Evolutionary conservation across 2,888 invertebrate species (phyloP).

Genomic region (Papilio demoleus): DNA sequence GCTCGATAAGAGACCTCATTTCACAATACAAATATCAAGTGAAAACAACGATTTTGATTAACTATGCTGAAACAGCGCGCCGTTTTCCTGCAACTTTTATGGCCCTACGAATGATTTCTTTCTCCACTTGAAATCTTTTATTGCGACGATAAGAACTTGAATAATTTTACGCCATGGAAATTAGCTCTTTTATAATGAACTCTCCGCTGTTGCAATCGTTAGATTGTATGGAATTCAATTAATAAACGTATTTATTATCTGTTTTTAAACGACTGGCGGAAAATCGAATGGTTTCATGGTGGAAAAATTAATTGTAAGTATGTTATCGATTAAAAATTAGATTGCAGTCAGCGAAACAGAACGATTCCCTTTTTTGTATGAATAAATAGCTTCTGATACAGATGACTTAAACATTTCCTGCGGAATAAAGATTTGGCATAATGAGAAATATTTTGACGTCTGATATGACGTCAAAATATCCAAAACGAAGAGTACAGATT

Average conservation of each 20-base stretch:
- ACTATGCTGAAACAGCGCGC: conserved; percentile 36
- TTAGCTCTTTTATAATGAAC: conserved; percentile 59
- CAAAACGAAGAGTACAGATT: no score
- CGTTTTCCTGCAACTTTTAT: conserved; percentile 50
- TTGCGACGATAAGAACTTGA: conserved; percentile 65
- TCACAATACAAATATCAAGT: conserved; percentile 46
- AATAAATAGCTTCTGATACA: not conserved
- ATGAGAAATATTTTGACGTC: no score
- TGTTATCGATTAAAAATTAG: not conserved
- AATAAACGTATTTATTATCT: conserved; percentile 26
- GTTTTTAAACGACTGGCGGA: conserved; percentile 6
- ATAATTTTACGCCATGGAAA: conserved; percentile 76
- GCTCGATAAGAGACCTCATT: conserved; percentile 56
- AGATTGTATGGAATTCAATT: conserved; percentile 31
- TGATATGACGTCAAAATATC: no score
- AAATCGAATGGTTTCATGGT: conserved; percentile 4
- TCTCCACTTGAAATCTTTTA: conserved; percentile 63
- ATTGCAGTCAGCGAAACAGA: not conserved
- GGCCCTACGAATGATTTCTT: conserved; percentile 52
- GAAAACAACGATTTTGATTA: conserved; percentile 43
- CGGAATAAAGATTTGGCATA: no score
- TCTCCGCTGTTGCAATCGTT: conserved; percentile 31
- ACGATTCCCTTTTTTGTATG: not conserved
- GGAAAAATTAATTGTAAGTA: not conserved
- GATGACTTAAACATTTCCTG: no score